Conservation (phyloP, 2,797 vertebrate species). For the Sebastes kiyomatsui region DNA sequence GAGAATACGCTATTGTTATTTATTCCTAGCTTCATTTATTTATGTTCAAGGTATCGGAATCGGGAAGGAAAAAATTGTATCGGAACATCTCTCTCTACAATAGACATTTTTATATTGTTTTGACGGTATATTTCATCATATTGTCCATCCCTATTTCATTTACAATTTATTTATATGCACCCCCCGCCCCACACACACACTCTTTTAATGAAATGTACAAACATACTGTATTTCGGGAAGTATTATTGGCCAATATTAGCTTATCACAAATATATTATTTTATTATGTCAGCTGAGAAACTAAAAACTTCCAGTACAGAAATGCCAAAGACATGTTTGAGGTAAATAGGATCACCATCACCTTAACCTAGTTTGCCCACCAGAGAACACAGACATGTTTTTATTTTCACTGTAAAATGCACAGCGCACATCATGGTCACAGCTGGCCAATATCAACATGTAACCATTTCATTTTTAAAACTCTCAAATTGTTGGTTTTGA, state of each 20-base stretch:
- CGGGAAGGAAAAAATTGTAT: fast-evolving
- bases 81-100: too few species aligned
- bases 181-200: too few species aligned
- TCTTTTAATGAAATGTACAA: background rate
- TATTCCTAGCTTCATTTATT: too few species aligned
- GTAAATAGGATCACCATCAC: background rate
- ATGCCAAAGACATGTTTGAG: background rate
- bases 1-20: too few species aligned
- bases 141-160: too few species aligned
- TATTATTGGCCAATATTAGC: background rate
- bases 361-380: background rate
- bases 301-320: background rate
- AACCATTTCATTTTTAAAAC: background rate
- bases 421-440: background rate
- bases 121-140: too few species aligned
- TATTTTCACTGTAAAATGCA: background rate
- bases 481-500: background rate
- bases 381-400: background rate
- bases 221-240: background rate
- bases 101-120: too few species aligned
- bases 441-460: background rate
- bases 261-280: background rate
- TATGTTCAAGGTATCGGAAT: too few species aligned
- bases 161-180: background rate
- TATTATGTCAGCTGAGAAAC: background rate